Evolutionary conservation across 2,888 invertebrate species (phyloP).

Genomic region (Bruchidius siliquastri): DNA sequence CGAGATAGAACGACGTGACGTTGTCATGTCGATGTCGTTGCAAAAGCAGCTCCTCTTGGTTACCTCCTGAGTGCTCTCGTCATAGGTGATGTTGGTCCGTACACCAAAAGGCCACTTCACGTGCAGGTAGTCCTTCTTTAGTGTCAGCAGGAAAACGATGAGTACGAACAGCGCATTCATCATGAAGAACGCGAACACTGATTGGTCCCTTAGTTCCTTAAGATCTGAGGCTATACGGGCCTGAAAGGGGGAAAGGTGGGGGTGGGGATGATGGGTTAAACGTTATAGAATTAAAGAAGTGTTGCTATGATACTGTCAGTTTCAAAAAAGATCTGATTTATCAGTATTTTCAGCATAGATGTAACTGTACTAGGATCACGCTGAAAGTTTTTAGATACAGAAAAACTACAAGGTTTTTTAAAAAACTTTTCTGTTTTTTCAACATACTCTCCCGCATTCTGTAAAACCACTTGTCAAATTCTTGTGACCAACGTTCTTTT

Average conservation of each 20-base stretch:
- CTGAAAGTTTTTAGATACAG: too few species aligned
- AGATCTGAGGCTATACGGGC: conserved; percentile 86
- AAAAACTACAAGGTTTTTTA: too few species aligned
- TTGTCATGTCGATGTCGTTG: background rate
- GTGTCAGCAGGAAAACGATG: conserved; percentile 96
- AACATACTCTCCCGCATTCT: too few species aligned
- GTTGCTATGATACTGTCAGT: background rate
- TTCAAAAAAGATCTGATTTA: too few species aligned
- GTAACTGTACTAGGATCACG: too few species aligned
- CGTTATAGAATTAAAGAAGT: background rate
- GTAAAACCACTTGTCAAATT: too few species aligned
- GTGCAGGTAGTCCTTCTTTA: conserved; percentile 95
- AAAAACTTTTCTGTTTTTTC: too few species aligned
- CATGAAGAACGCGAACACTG: conserved; percentile 97
- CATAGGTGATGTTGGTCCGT: conserved; percentile 88
- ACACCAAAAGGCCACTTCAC: conserved; percentile 95
- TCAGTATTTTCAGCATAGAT: too few species aligned
- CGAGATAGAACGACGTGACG: background rate
- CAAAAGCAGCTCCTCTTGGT: conserved; percentile 38
- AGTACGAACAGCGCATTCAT: conserved; percentile 97
- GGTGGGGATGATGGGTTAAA: background rate
- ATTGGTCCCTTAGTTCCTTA: conserved; percentile 91
- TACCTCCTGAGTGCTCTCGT: conserved; percentile 89
- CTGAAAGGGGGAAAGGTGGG: conserved; percentile 55
- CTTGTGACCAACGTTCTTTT: too few species aligned